A percentile compares a stretch with the other conserved stretches of the same genome.
phyloP scores from a whole-genome alignment of 2,113 vertebrate species.

The Gallinago paraguaiae region DNA sequence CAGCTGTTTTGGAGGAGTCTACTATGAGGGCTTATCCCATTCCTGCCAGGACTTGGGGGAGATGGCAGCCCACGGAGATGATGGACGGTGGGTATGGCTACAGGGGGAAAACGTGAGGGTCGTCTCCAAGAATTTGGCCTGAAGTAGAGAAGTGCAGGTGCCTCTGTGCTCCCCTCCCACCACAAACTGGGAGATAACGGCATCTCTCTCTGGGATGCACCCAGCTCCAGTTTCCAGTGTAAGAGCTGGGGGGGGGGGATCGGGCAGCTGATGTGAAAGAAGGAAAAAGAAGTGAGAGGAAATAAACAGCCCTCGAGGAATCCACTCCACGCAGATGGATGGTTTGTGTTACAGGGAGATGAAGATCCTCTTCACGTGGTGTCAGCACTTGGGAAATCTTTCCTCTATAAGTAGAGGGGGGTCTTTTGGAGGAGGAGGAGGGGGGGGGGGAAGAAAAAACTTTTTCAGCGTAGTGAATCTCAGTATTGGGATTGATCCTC shows the following conservation, averaged over 20 bases:
- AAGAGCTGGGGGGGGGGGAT: background rate
- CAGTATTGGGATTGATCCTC: background rate
- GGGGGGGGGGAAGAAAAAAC: fast-evolving
- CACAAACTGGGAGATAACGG: fast-evolving
- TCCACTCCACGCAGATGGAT: background rate
- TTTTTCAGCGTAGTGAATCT: background rate
- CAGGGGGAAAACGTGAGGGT: background rate
- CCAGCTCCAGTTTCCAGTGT: background rate
- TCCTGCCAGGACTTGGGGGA: background rate
- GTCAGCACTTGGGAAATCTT: background rate
- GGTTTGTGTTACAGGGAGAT: background rate
- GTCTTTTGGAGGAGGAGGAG: fast-evolving
- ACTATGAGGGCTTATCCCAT: background rate
- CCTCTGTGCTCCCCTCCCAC: background rate
- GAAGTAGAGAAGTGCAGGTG: background rate
- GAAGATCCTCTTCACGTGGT: background rate
- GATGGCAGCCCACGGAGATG: fast-evolving
- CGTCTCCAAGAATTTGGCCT: background rate
- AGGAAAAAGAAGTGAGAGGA: background rate
- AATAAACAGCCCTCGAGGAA: conserved; percentile 11
- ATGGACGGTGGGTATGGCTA: background rate
- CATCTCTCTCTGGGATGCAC: fast-evolving
- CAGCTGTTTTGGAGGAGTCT: background rate
- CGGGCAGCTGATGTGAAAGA: background rate
- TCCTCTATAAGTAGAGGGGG: background rate